Conservation (phyloP, 2,888 invertebrate genomes). For the Zele albiditarsus region DNA sequence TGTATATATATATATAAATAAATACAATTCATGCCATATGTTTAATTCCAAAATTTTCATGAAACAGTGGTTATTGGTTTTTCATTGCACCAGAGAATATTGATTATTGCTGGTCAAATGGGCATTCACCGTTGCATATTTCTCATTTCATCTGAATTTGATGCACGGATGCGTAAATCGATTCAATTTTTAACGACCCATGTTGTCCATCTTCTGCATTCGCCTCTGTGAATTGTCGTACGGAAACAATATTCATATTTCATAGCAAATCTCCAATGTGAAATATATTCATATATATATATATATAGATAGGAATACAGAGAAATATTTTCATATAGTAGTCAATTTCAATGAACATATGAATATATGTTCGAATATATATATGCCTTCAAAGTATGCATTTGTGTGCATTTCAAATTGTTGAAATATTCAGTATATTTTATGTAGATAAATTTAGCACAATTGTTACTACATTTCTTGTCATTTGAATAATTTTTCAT, state of each 20-base stretch:
- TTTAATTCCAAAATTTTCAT: constrained; percentile 17
- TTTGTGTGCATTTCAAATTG: constrained; percentile 8
- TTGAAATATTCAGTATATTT: constrained; percentile 12
- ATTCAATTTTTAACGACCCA: constrained; percentile 67
- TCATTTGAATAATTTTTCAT: background rate
- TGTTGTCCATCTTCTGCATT: constrained; percentile 58
- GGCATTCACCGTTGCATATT: constrained; percentile 49
- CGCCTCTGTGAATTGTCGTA: constrained; percentile 54
- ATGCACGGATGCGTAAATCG: constrained; percentile 60
- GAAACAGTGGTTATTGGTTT: constrained; percentile 12
- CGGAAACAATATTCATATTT: constrained; percentile 57
- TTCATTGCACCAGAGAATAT: constrained; percentile 45
- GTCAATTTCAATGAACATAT: constrained; percentile 10
- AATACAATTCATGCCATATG: background rate
- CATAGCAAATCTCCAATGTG: constrained; percentile 52
- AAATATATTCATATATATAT: constrained; percentile 46
- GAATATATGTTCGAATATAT: background rate
- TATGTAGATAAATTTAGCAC: constrained; percentile 3
- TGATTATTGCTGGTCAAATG: constrained; percentile 54
- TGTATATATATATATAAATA: background rate
- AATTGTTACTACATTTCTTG: background rate
- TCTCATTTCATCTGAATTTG: constrained; percentile 62
- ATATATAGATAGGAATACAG: background rate
- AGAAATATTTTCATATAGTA: constrained; percentile 12
- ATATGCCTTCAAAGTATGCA: background rate